Percentiles rank a stretch among this genome's conserved stretches.
phyloP scores from a whole-genome alignment of 2,797 vertebrate species.

The Poecilia velifera region DNA sequence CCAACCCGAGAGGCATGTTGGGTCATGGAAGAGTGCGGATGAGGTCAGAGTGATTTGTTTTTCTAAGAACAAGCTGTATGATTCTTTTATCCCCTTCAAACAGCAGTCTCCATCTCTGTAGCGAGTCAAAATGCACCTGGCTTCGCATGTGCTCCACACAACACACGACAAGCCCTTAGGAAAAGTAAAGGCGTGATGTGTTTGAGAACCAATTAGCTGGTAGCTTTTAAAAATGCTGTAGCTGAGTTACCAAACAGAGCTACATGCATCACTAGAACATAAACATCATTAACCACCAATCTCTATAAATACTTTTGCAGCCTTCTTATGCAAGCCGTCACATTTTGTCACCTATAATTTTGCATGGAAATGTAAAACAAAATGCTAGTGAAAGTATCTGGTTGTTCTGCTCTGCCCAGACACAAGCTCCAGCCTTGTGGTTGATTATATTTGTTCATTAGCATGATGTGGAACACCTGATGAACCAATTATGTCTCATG shows the following conservation, averaged over 20 bases:
- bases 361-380: background rate
- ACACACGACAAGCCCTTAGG: background rate
- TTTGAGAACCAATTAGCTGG: background rate
- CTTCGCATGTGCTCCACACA: background rate
- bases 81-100: constrained; percentile 33
- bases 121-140: constrained; percentile 27
- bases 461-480: background rate
- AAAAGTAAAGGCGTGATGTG: background rate
- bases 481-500: background rate
- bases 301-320: background rate
- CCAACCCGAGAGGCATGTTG: constrained; percentile 38
- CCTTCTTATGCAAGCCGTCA: background rate
- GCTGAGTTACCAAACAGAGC: background rate
- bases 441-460: constrained; percentile 6
- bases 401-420: background rate
- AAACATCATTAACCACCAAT: background rate
- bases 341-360: background rate
- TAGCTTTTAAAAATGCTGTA: background rate
- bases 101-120: constrained; percentile 43
- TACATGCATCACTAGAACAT: background rate
- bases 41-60: constrained; percentile 44
- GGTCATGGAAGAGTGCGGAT: constrained; percentile 17
- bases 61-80: constrained; percentile 17
- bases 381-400: background rate
- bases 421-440: background rate